phyloP scores from a whole-genome alignment of 2,888 invertebrate genomes.

The Scaptomyza caliginosa region DNA sequence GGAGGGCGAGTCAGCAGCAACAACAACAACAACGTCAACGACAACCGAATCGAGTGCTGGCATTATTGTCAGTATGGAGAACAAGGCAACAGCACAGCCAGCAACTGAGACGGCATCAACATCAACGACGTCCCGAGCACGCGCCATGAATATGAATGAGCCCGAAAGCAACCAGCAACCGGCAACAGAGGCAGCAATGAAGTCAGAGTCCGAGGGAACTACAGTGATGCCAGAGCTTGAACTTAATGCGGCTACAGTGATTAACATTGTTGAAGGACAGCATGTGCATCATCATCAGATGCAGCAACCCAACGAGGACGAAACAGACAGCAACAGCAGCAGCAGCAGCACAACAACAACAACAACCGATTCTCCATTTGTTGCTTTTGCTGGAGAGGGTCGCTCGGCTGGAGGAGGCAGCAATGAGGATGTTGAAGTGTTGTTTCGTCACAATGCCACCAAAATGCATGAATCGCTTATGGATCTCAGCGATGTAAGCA shows the following conservation, averaged over 20 bases:
- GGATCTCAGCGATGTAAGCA: conserved; percentile 91
- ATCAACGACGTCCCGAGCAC: conserved; percentile 70
- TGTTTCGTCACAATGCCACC: conserved; percentile 57
- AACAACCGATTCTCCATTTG: conserved; percentile 51
- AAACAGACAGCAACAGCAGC: conserved; percentile 33
- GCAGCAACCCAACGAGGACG: conserved; percentile 40
- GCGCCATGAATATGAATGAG: conserved; percentile 80
- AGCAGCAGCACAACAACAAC: conserved; percentile 37
- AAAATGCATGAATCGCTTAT: conserved; percentile 69
- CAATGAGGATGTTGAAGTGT: conserved; percentile 48
- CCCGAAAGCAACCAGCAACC: conserved; percentile 35
- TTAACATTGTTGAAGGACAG: conserved; percentile 79
- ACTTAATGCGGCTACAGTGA: conserved; percentile 57
- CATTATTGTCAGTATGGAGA: conserved; percentile 72
- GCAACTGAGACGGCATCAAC: conserved; percentile 38
- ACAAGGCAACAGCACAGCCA: conserved; percentile 72
- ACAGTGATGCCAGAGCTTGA: conserved; percentile 45
- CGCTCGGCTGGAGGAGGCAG: conserved; percentile 70
- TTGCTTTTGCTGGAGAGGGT: conserved; percentile 76
- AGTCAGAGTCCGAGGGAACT: conserved; percentile 30
- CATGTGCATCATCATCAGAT: conserved; percentile 52
- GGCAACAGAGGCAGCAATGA: conserved; percentile 8
- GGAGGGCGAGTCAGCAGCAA: conserved; percentile 54
- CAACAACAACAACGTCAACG: conserved; percentile 38
- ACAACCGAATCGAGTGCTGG: conserved; percentile 47